Base-by-base conservation (phyloP, 1,140 invertebrate genomes). In the Heliconius congener region DNA sequence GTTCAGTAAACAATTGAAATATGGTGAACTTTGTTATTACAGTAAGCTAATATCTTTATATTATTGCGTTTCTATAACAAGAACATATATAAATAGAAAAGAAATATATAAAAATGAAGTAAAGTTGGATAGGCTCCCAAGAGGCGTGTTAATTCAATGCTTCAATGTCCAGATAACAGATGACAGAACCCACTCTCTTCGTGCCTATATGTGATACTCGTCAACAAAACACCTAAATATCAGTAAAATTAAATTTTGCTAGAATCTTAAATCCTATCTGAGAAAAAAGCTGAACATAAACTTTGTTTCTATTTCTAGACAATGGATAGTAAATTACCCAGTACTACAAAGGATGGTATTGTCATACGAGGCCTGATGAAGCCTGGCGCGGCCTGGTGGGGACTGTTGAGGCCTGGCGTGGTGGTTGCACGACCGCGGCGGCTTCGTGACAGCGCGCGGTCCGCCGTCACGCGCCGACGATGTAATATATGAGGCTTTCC, bases 401-500 rank as follows among this genome's bases (percentile, higher is more conserved):
- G 55, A n/a, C 55, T 57, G 55, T 6, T 57, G 74, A 23, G 50
- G 27, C 23, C 30, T 18, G 42, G 46, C 23, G 50, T 57, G 60
- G 37, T 60, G 46, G 75, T 27, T 37, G 74, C 81, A 71, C 74
- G 57, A 76, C 70, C 42, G 37, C 55, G 55, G 27, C 37, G 30
- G 72, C 73, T 77, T 74, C 74, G 66, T 34, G 37, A 60, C 71
- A 72, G 30, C 71, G 72, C 78, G 77, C 81, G 60, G 74, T 79
- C 79, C 78, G 73, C 77, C 81, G 81, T 73, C 76, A 79, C 78
- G 75, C 75, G 72, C 72, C 78, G 50, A 23, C 66, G 50, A 42
- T 66, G 72, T 77, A 73, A 73, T 66, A 55, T 70, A 73, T 57
- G 72, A 76, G 73, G 74, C 83, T 82, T 85, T 85, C 84, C 84